Conservation (phyloP, 2,888 invertebrate species). For the Diaphora mendica region DNA sequence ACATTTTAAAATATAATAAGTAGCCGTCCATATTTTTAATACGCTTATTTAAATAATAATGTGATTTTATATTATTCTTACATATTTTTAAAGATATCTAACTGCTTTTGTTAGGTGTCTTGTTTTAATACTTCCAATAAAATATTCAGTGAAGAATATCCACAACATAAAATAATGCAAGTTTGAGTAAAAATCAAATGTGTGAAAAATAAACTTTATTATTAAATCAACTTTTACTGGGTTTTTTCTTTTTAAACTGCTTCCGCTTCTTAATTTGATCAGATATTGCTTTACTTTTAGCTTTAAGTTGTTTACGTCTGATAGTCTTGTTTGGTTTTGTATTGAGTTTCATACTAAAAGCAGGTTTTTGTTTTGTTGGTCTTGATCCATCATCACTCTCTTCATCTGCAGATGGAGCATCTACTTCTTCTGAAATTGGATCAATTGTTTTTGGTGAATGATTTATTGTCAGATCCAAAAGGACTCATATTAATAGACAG, state of each 20-base stretch:
- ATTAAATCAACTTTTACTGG: conserved; percentile 58
- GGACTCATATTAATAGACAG: neutral
- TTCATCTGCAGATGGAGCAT: conserved; percentile 53
- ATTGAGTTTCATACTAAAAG: conserved; percentile 58
- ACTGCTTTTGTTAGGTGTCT: conserved; percentile 11
- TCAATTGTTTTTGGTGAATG: neutral
- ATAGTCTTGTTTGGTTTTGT: conserved; percentile 78
- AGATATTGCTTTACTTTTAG: conserved; percentile 79
- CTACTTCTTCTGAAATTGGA: conserved; percentile 70
- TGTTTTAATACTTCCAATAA: conserved; percentile 36
- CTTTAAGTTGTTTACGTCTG: conserved; percentile 80
- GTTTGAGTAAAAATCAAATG: conserved; percentile 40
- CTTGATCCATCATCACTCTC: conserved; percentile 49
- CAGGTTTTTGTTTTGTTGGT: conserved; percentile 45
- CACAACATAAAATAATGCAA: conserved; percentile 6
- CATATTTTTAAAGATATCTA: neutral
- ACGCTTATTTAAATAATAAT: conserved; percentile 1
- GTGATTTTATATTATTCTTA: neutral
- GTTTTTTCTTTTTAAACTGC: conserved; percentile 75
- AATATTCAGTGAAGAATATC: conserved; percentile 11
- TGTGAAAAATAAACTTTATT: conserved; percentile 57
- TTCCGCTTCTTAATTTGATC: conserved; percentile 82
- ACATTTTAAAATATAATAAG: neutral
- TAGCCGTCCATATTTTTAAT: conserved; percentile 20
- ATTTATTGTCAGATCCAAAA: neutral